Conservation (phyloP, 2,797 vertebrate species). For the Myotis daubentonii region DNA sequence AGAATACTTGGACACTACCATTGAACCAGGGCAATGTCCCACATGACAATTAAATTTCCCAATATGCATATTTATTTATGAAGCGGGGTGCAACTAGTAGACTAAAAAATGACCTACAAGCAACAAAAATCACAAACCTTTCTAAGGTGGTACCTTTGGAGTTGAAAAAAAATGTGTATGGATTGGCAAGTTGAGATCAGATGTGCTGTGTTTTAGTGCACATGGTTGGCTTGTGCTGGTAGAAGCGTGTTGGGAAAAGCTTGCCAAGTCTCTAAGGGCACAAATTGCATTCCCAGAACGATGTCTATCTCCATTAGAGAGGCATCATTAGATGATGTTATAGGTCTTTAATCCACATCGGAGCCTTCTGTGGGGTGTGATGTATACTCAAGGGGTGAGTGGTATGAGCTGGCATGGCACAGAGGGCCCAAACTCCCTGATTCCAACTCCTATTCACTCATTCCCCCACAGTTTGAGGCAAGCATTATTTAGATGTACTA, state of each 20-base stretch:
- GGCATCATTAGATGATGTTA: constrained; percentile 34
- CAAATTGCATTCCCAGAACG: constrained; percentile 59
- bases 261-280: constrained; percentile 44
- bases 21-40: not conserved
- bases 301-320: constrained; percentile 51
- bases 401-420: no score
- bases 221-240: not conserved
- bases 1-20: not conserved
- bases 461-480: not conserved
- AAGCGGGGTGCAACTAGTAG: not conserved
- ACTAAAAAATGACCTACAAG: not conserved
- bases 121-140: not conserved
- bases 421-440: not conserved
- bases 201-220: not conserved
- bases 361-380: not conserved
- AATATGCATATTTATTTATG: not conserved
- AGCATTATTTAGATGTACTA: not conserved
- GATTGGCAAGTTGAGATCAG: not conserved
- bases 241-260: not conserved
- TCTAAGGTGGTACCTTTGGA: not conserved
- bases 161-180: not conserved
- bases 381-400: not conserved
- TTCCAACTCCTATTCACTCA: not conserved
- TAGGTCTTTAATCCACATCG: constrained; percentile 48
- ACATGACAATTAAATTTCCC: not conserved